These are phyloP conservation scores for Poeciliopsis infans DNA, from an alignment of 2,797 vertebrate genomes.

Conservation along the genomic window DNA sequence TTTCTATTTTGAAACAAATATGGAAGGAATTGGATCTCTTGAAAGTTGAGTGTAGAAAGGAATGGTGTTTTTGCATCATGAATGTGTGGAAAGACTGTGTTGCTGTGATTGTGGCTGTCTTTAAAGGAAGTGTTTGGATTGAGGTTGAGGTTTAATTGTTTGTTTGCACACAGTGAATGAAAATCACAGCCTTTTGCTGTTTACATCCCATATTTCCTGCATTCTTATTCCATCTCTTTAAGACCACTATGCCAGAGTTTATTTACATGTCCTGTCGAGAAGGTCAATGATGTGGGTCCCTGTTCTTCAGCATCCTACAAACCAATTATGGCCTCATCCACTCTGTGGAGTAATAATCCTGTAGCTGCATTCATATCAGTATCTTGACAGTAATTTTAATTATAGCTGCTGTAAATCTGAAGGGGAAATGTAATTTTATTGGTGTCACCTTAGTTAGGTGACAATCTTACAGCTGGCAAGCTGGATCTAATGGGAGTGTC, in stretches of 20 bases:
- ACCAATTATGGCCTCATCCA: constrained; percentile 43
- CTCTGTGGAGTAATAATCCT: constrained; percentile 36
- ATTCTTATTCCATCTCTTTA: constrained; percentile 34
- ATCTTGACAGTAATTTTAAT: constrained; percentile 73
- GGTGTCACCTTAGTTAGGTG: constrained; percentile 51
- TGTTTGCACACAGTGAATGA: background rate
- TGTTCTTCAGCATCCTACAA: constrained; percentile 41
- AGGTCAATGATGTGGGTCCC: constrained; percentile 41
- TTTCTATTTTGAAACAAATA: background rate
- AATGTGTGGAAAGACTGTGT: background rate
- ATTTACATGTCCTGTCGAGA: constrained; percentile 43
- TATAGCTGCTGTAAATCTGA: constrained; percentile 62
- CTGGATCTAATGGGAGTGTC: constrained; percentile 67
- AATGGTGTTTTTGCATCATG: background rate
- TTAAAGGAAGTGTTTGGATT: background rate
- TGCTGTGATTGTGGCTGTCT: background rate
- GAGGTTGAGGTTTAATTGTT: background rate
- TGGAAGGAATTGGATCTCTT: background rate
- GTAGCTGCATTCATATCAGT: constrained; percentile 49
- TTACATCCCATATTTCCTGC: constrained; percentile 6
- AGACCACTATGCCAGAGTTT: constrained; percentile 29
- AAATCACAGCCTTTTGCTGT: background rate
- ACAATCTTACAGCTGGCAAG: constrained; percentile 56
- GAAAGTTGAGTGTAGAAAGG: background rate
- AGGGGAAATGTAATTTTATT: constrained; percentile 61